These are phyloP conservation scores for Pseudotriccus pelzelni DNA, from an alignment of 2,797 vertebrate genomes.

Conservation along the genomic window DNA sequence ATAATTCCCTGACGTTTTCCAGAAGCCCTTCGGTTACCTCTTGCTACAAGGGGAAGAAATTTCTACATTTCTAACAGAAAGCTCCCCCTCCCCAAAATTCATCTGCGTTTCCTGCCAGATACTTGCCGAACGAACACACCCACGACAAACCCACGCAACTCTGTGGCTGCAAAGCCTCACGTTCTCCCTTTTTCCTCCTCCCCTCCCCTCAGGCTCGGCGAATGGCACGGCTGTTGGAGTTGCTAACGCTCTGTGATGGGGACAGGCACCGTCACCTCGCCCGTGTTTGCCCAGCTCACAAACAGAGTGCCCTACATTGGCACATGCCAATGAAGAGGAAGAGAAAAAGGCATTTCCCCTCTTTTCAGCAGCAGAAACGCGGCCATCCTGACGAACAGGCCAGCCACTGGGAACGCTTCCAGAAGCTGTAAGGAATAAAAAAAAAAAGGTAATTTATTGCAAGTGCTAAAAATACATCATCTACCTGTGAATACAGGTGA, in stretches of 20 bases:
- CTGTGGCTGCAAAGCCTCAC: neutral
- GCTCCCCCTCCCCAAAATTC: neutral
- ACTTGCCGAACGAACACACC: neutral
- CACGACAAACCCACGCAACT: rapidly evolving
- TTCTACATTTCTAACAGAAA: neutral
- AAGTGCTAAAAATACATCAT: conserved; percentile 26
- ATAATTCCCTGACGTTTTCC: neutral
- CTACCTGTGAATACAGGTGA: conserved; percentile 60
- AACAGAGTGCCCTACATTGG: too few species aligned
- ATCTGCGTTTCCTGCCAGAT: neutral
- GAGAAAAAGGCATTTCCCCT: neutral
- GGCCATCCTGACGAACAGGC: conserved; percentile 20
- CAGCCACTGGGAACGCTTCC: conserved; percentile 24
- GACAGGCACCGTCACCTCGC: conserved; percentile 7
- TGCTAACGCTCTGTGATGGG: neutral
- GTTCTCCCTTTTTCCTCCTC: neutral
- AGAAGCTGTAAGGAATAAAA: conserved; percentile 24
- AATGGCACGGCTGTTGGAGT: conserved; percentile 2
- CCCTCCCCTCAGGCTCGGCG: neutral
- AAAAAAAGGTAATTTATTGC: conserved; percentile 41
- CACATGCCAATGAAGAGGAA: neutral
- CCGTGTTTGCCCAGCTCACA: conserved; percentile 27
- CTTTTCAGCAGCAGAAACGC: neutral
- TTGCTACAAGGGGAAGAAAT: neutral
- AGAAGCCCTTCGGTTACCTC: neutral